Evolutionary conservation across 1,140 invertebrate species (phyloP), one percentile per base, ranked within the genome.

Genomic region (Cataglyphis hispanica): DNA sequence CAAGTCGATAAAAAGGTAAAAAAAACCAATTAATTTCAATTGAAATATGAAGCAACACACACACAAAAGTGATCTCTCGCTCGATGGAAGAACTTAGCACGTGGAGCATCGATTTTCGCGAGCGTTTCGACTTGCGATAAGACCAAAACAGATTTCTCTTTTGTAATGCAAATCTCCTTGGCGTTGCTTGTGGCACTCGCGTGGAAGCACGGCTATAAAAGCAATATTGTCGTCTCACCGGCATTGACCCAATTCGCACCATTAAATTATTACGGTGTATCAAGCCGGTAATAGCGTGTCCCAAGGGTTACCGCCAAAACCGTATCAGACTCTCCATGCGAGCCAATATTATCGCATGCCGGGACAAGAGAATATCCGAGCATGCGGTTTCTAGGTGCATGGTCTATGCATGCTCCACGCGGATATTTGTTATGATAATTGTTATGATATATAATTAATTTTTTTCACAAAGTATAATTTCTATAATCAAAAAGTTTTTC

Each of bases 191-290:
- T 25, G 69, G 34, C 13, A 64, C 22, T 46, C 58, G 70, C 81
- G 66, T 72, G 74, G 63, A 66, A 77, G 60, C 81, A 25, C 67
- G 22, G 13, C 66, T 58, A 75, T 80, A 90, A 90, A 87, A 89
- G 86, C 88, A 70, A 69, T 80, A 84, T 86, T 25, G 56, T 27
- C 66, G 61, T 88, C 88, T 90, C 89, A 66, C 43, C 86, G 89
- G 88, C 86, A 90, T 90, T 90, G 89, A 90, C 89, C 89, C 56
- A 90, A 64, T 90, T 90, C 40, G 58, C 72, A 46, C 66, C 78
- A 88, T 90, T 90, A 90, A 86, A 90, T 90, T 86, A 90, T 90
- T 85, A 90, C 85, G 88, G 76, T 84, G 63, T 81, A 86, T 78
- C 88, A 72, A 66, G 81, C 83, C 66, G 61, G 80, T 89, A 90